Evolutionary conservation across 1,140 invertebrate genomes (phyloP), one percentile per base, ranked within the genome.

Genomic region (Centruroides sculpturatus): DNA sequence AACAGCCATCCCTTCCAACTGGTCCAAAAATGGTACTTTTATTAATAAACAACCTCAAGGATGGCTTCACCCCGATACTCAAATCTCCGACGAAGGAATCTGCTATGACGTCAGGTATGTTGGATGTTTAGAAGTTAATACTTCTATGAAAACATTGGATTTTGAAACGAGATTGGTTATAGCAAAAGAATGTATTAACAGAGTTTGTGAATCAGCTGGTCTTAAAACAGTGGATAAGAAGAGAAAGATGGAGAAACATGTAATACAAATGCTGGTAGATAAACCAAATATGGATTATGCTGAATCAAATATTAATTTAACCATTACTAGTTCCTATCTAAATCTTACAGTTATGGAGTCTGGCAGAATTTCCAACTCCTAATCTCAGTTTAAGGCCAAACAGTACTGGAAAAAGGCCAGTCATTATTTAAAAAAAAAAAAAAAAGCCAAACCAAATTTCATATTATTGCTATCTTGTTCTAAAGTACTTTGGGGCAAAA

Each of bases 81-180:
- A 89, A 61, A 80, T 95, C 51, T 74, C 82, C 8, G 59, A 71
- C 67, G 86, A 88, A 72, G 90, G 90, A 62, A 83, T 92, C 57
- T 86, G 83, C 59, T 94, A 92, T 73, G 83, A 83, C 59, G 89
- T 94, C 57, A 76, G 87, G 87, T 96, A 96, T 70, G 91, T 96
- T 75, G 93, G 92, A 47, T 94, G 89, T 72, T 77, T 96, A 67
- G 89, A 94, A 78, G 87, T 97, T 47, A 85, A 91, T 70, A 91
- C 89, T 56, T 96, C 92, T n/a, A 98, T 98, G 93, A 96, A 94
- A 77, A 86, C 85, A 70, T 78, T 98, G 68, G 92, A 97, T 77
- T 97, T 96, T 80, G 90, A 95, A 70, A 95, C 92, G 55, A 83
- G 94, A 75, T 95, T 92, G 63, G 83, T 85, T 71, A 85, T 97